Evolutionary conservation across 2,888 invertebrate species (phyloP).

Genomic region (Melieria picta): DNA sequence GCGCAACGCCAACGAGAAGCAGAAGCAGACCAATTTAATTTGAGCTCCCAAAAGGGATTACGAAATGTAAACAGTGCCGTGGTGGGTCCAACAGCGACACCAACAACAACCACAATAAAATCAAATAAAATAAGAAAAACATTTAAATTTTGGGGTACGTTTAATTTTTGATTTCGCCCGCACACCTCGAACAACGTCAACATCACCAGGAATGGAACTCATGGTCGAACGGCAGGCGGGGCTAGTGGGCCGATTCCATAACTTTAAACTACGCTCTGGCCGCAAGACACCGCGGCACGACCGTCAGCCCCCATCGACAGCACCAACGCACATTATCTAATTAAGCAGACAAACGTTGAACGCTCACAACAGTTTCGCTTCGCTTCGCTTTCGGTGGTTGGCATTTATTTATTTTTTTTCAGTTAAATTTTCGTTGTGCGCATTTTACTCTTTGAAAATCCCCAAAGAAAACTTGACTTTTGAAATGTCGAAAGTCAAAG

Average conservation of each 20-base stretch:
- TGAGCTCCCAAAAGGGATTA: conserved; percentile 53
- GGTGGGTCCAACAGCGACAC: background rate
- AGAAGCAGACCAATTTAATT: conserved; percentile 62
- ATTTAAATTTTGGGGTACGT: background rate
- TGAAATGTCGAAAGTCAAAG: conserved; percentile 5
- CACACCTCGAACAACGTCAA: conserved; percentile 1
- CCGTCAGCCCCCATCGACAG: background rate
- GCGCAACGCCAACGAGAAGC: conserved; percentile 41
- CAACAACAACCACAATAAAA: conserved; percentile 22
- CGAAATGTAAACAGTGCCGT: conserved; percentile 12
- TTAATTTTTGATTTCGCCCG: background rate
- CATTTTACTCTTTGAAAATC: conserved; percentile 11
- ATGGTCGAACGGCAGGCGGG: background rate
- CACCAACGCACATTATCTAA: conserved; percentile 34
- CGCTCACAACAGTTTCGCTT: background rate
- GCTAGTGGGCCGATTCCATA: background rate
- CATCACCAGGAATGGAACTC: background rate
- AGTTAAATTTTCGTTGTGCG: conserved; percentile 3
- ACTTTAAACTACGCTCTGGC: background rate
- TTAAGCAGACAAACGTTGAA: conserved; percentile 36
- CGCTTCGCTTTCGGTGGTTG: background rate
- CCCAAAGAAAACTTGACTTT: conserved; percentile 7
- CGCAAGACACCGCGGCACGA: background rate
- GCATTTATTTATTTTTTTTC: background rate
- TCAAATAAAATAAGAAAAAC: background rate